Evolutionary conservation across 1,140 invertebrate species (phyloP).

Genomic region (Trichonephila clavata): DNA sequence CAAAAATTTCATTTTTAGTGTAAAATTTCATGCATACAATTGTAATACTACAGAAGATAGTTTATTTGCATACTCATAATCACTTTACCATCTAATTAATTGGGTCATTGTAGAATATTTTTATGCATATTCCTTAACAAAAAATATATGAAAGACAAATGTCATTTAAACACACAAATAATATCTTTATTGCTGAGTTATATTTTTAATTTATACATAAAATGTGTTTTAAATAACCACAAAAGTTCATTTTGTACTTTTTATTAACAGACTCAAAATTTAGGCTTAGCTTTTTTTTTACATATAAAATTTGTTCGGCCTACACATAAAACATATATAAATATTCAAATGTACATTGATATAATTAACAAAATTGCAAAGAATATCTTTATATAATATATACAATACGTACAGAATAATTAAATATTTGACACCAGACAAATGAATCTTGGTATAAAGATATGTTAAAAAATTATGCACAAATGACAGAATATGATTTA

Average conservation of each 20-base stretch:
- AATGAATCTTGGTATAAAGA: constrained; percentile 61
- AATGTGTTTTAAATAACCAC: constrained; percentile 53
- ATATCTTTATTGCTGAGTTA: constrained; percentile 65
- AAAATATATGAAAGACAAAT: not conserved
- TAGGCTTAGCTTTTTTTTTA: constrained; percentile 26
- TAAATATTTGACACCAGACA: constrained; percentile 71
- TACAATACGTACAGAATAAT: constrained; percentile 56
- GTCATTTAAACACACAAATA: constrained; percentile 55
- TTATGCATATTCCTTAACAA: no score
- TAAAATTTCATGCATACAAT: no score
- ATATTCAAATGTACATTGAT: constrained; percentile 58
- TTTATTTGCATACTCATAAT: no score
- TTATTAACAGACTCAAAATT: constrained; percentile 53
- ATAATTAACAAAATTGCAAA: constrained; percentile 64
- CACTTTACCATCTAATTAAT: no score
- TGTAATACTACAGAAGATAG: no score
- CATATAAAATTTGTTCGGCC: constrained; percentile 73
- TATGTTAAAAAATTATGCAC: constrained; percentile 73
- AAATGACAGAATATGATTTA: constrained; percentile 50
- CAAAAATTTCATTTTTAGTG: no score
- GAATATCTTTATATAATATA: constrained; percentile 58
- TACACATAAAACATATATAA: constrained; percentile 66
- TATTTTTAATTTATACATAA: constrained; percentile 56
- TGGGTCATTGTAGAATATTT: no score
- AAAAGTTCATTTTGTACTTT: constrained; percentile 63